A percentile compares a stretch with the other conserved stretches of the same genome.
Conservation (phyloP, 92 coral and sea anemone genomes). For the Umimayanthus chanpuru region DNA sequence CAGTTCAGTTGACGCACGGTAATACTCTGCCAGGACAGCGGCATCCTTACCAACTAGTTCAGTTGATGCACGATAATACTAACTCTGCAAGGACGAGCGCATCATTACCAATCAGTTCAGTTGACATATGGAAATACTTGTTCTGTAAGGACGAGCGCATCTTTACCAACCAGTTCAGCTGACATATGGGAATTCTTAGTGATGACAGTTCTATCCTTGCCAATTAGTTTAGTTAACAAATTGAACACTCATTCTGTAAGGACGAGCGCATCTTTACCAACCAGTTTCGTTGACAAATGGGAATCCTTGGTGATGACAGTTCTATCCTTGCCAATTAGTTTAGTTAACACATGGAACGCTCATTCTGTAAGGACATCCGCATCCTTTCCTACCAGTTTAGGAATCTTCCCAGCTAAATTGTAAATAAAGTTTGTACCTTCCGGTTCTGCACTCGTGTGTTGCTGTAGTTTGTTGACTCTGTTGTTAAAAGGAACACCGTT, state of each 20-base stretch:
- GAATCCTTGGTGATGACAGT: too few species aligned
- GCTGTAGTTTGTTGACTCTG: neutral
- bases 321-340: neutral
- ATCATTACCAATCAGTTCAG: conserved; percentile 72
- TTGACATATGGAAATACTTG: neutral
- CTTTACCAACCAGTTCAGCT: neutral
- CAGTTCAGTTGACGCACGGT: neutral
- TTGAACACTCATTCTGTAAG: conserved; percentile 53
- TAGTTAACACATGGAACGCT: neutral
- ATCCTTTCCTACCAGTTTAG: conserved; percentile 72
- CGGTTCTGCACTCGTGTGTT: neutral
- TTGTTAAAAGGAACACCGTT: neutral
- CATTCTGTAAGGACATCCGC: conserved; percentile 58
- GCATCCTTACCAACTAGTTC: neutral
- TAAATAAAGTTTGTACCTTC: conserved; percentile 8
- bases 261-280: conserved; percentile 77
- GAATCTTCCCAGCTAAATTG: neutral
- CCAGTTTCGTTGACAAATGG: conserved; percentile 57
- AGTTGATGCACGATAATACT: neutral
- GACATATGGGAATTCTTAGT: neutral
- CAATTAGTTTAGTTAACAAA: neutral
- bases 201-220: neutral
- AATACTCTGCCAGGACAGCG: too few species aligned
- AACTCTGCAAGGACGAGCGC: conserved; percentile 79
- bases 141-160: neutral